Percentiles rank a stretch among this genome's conserved stretches.
These are phyloP conservation scores for Mesocentrotus franciscanus DNA, from an alignment of 53 echinoderm and acorn worm species.

Conservation along the genomic window DNA sequence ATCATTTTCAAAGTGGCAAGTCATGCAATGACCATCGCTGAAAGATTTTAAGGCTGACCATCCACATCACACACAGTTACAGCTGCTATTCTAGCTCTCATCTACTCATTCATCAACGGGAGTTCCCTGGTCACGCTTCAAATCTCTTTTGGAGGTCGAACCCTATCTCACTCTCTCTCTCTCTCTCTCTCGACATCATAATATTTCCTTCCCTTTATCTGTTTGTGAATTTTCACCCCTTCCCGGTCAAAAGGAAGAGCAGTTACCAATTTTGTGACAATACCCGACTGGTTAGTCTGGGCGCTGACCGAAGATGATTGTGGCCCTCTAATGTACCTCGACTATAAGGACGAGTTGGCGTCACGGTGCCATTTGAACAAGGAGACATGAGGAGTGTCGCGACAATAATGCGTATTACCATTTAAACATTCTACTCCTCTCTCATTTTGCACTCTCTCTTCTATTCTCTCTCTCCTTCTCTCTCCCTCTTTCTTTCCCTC, in stretches of 20 bases:
- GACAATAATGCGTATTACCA: not conserved
- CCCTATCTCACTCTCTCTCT: not conserved
- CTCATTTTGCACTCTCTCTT: too few relatives aligned
- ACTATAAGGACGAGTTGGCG: not conserved
- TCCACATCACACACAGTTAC: not conserved
- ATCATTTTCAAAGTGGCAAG: too few relatives aligned
- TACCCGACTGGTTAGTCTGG: not conserved
- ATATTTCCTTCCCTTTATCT: not conserved
- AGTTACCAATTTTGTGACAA: not conserved
- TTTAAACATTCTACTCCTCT: not conserved
- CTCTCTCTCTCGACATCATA: not conserved
- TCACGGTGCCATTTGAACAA: not conserved
- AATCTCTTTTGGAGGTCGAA: not conserved
- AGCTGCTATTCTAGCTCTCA: not conserved
- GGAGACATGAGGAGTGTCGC: not conserved
- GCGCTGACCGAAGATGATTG: not conserved
- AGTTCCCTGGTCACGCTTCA: not conserved
- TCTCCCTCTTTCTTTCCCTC: not conserved
- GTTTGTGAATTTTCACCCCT: not conserved
- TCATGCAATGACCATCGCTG: too few relatives aligned
- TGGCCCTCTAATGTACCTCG: constrained; percentile 15
- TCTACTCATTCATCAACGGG: not conserved
- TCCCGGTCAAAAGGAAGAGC: constrained; percentile 1
- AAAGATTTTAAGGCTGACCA: not conserved
- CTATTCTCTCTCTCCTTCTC: not conserved